Base-by-base conservation (phyloP, 2,888 invertebrate genomes). In the Lasioglossum pauxillum region DNA sequence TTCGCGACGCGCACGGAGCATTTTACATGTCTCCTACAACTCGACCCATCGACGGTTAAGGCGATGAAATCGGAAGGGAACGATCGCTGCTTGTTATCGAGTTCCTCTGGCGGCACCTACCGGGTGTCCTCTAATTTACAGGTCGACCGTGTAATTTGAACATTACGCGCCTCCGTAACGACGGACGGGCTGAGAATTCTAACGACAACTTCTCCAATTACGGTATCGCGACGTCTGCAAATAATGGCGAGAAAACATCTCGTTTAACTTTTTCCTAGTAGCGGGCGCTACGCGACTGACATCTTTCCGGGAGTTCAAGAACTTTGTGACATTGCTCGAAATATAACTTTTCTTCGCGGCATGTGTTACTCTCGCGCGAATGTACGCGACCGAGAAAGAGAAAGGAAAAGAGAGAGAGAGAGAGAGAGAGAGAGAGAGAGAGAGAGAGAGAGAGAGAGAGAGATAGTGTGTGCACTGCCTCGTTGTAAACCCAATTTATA, bases 251-350 rank as follows among this genome's bases (percentile, higher is more conserved):
- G 78, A 60, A 78, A 80, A 80, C 77, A 69, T 75, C 67, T 46
- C 67, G 78, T 75, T 78, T 23, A 79, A 87, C 49, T 82, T 86
- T 75, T 74, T 74, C 44, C 74, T 46, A 67, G 75, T 57, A 31
- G 49, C 72, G 73, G 64, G n/a, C 73, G 60, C 69, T 57, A 38
- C 57, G 64, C 75, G 78, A 1, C 41, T 14, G 67, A 69, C 67
- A 69, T 76, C 5, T 49, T n/a, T 16, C 49, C 31, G 14, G 19
- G 38, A 82, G 76, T 83, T 81, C 38, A 64, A 53, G 75, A 83
- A 53, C 60, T 86, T 84, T 57, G 69, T 35, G 79, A 83, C 77
- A 78, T 46, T 27, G 77, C 67, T 80, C 73, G 84, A 81, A 84
- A 82, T 82, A 38, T 27, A 73, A 78, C 38, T 83, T 88, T 72